A percentile compares a stretch with the other conserved stretches of the same genome.
phyloP scores from a whole-genome alignment of 2,113 vertebrate genomes.

The Corythaixoides concolor region DNA sequence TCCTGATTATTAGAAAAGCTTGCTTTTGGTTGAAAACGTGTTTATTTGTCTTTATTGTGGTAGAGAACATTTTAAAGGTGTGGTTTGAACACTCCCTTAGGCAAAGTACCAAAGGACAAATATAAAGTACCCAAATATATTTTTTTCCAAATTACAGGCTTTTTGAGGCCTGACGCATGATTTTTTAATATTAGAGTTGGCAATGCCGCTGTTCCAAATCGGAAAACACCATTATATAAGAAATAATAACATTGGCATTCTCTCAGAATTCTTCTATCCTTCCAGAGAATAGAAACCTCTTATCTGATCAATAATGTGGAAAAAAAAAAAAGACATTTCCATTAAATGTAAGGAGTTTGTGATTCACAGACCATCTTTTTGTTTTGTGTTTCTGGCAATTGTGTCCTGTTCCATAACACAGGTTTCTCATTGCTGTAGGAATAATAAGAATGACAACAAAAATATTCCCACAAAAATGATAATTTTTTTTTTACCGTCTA shows the following conservation, averaged over 20 bases:
- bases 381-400: not conserved
- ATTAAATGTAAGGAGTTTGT: not conserved
- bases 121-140: not conserved
- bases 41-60: not conserved
- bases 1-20: not conserved
- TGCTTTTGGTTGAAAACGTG: not conserved
- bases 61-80: not conserved
- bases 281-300: not conserved
- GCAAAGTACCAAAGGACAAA: not conserved
- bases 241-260: constrained; percentile 5
- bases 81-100: not conserved
- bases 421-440: not conserved
- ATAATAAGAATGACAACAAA: not conserved
- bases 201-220: not conserved
- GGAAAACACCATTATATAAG: not conserved
- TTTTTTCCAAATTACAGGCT: not conserved
- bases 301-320: constrained; percentile 18
- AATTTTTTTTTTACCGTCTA: not conserved
- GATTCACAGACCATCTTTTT: not conserved
- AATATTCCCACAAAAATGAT: not conserved
- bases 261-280: constrained; percentile 11
- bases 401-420: not conserved
- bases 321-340: not conserved
- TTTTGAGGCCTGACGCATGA: not conserved
- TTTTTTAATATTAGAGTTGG: constrained; percentile 9